A percentile compares a stretch with the other conserved stretches of the same genome.
phyloP scores from a whole-genome alignment of 1,140 invertebrate genomes.

The Scaptomyza graminum region DNA sequence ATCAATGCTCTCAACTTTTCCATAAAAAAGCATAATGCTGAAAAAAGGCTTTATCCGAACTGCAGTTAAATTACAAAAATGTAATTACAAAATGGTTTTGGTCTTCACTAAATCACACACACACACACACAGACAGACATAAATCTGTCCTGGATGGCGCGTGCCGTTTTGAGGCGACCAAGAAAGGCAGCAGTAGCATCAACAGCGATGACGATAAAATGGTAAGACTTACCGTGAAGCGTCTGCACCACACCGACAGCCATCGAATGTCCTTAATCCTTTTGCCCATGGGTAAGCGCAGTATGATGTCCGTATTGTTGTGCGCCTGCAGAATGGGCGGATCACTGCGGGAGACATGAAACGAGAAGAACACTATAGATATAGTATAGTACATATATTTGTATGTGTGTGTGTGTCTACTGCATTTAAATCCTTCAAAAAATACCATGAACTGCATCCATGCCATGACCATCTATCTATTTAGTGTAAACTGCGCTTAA shows the following conservation, averaged over 20 bases:
- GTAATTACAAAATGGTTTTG: constrained; percentile 71
- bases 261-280: constrained; percentile 94
- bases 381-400: neutral
- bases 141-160: constrained; percentile 66
- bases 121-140: constrained; percentile 41
- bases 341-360: constrained; percentile 86
- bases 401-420: neutral
- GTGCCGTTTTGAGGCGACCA: constrained; percentile 54
- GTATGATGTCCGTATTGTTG: constrained; percentile 91
- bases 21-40: constrained; percentile 27
- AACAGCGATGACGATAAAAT: constrained; percentile 5
- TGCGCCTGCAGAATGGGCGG: constrained; percentile 90
- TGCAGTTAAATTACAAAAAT: constrained; percentile 77
- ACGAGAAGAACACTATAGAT: constrained; percentile 17
- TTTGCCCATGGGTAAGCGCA: constrained; percentile 92
- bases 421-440: constrained; percentile 12
- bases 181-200: constrained; percentile 1
- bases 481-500: constrained; percentile 26
- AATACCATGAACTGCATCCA: constrained; percentile 7
- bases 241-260: constrained; percentile 94
- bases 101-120: constrained; percentile 43
- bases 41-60: constrained; percentile 18
- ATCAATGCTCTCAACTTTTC: constrained; percentile 50
- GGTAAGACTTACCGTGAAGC: constrained; percentile 91
- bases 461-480: constrained; percentile 9